Evolutionary conservation across 2,888 invertebrate species (phyloP).

Genomic region (Chydorus sphaericus): DNA sequence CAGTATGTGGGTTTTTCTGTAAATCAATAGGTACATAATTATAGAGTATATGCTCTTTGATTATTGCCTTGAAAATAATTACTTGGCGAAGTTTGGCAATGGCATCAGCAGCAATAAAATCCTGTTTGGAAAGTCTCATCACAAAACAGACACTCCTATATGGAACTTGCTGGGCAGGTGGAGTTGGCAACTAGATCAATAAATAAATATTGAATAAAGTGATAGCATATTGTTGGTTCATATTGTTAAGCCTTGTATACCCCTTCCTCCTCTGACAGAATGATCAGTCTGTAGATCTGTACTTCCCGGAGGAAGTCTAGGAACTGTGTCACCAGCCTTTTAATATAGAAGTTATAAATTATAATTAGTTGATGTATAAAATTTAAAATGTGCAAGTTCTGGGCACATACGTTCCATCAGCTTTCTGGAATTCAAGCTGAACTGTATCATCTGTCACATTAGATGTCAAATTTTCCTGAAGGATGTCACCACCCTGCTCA

Average conservation of each 20-base stretch:
- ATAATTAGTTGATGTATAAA: too few species aligned
- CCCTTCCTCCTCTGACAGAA: constrained; percentile 82
- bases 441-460: constrained; percentile 84
- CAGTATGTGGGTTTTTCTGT: constrained; percentile 64
- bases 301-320: constrained; percentile 91
- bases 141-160: constrained; percentile 78
- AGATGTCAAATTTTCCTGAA: constrained; percentile 79
- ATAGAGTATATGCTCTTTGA: not conserved
- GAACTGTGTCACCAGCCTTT: constrained; percentile 77
- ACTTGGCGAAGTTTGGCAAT: constrained; percentile 90
- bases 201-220: constrained; percentile 42
- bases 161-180: not conserved
- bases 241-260: too few species aligned
- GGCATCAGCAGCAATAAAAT: constrained; percentile 85
- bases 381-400: too few species aligned
- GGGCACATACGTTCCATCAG: constrained; percentile 83
- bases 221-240: too few species aligned
- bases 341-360: too few species aligned
- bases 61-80: constrained; percentile 15
- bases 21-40: constrained; percentile 14
- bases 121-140: constrained; percentile 59
- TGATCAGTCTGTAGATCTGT: constrained; percentile 73
- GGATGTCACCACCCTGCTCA: constrained; percentile 77
- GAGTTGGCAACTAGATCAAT: constrained; percentile 29
- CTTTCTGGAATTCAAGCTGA: constrained; percentile 70